Evolutionary conservation across 2,888 invertebrate genomes (phyloP).

Genomic region (Notocelia uddmanniana): DNA sequence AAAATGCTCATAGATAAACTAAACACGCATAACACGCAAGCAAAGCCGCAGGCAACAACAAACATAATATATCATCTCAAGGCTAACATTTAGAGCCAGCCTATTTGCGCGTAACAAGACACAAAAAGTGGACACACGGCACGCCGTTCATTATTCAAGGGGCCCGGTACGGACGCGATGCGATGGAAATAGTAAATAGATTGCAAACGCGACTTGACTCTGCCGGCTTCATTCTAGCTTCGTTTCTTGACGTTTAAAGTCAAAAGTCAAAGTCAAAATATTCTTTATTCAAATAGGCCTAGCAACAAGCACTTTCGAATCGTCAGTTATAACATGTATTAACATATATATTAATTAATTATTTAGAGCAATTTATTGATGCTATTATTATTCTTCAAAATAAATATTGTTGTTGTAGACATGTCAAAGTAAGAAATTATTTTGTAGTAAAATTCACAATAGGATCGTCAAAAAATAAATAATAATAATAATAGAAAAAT

Average conservation of each 20-base stretch:
- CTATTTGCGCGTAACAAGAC: slow-evolving; percentile 44
- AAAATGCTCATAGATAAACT: background rate
- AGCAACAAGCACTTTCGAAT: no score
- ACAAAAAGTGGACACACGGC: slow-evolving; percentile 51
- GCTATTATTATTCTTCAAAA: no score
- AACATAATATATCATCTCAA: slow-evolving; percentile 20
- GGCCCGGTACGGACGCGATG: slow-evolving; percentile 60
- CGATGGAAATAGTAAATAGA: slow-evolving; percentile 59
- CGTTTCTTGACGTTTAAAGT: background rate
- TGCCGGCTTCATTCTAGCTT: slow-evolving; percentile 10
- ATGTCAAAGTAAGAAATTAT: no score
- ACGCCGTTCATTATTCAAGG: slow-evolving; percentile 57
- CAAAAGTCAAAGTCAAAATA: no score
- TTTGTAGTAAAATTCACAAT: no score
- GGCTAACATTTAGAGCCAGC: slow-evolving; percentile 31
- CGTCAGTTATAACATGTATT: no score
- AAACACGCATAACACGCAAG: background rate
- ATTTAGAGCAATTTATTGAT: no score
- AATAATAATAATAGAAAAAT: no score
- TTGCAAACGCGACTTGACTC: slow-evolving; percentile 48
- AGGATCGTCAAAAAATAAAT: no score
- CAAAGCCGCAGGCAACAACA: background rate
- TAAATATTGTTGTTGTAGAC: no score
- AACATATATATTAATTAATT: no score
- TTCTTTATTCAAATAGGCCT: no score